These are phyloP conservation scores for Panagrolaimus sp. DNA, from an alignment of 1,140 invertebrate genomes.

Conservation along the genomic window DNA sequence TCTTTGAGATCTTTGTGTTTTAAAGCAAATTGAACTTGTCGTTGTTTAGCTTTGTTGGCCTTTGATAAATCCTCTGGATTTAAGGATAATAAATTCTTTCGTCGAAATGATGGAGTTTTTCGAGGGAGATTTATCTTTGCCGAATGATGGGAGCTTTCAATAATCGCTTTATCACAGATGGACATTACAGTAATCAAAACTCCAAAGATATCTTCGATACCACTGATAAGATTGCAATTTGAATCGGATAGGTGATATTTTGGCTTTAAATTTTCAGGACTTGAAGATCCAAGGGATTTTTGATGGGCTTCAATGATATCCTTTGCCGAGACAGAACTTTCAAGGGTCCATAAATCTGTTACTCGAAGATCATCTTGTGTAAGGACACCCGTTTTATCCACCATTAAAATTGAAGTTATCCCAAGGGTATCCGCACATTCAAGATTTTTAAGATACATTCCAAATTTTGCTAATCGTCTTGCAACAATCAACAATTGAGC, in stretches of 20 bases:
- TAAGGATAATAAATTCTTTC: constrained; percentile 13
- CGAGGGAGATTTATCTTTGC: neutral
- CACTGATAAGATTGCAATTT: constrained; percentile 11
- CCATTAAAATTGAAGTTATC: constrained; percentile 37
- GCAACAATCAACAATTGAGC: constrained; percentile 41
- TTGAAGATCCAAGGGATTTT: too few species aligned
- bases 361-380: constrained; percentile 27
- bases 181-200: constrained; percentile 21
- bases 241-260: neutral
- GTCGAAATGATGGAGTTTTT: constrained; percentile 16
- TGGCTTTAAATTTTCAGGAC: too few species aligned
- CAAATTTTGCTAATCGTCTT: constrained; percentile 31
- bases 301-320: too few species aligned
- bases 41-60: neutral
- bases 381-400: constrained; percentile 30
- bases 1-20: constrained; percentile 22
- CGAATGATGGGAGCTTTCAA: constrained; percentile 11
- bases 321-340: neutral
- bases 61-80: constrained; percentile 20
- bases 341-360: constrained; percentile 24
- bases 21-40: constrained; percentile 9
- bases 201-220: constrained; percentile 4
- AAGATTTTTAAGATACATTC: constrained; percentile 39
- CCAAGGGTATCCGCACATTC: constrained; percentile 43
- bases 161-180: constrained; percentile 23